phyloP scores from a whole-genome alignment of 2,888 invertebrate genomes.

The Heliconius hortense region DNA sequence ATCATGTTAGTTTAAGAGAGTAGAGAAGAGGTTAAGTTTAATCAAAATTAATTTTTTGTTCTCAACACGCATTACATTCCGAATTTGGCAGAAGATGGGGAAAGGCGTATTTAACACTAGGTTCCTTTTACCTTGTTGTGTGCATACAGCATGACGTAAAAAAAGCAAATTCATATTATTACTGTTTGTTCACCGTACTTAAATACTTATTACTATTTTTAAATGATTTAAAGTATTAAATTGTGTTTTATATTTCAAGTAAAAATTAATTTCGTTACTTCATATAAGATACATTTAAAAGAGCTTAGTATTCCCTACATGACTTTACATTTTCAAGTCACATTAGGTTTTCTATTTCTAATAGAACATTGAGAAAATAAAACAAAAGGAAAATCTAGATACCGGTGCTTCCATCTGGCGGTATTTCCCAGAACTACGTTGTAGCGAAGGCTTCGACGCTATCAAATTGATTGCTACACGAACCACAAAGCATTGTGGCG shows the following conservation, averaged over 20 bases:
- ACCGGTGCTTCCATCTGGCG: slow-evolving; percentile 58
- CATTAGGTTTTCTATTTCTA: not conserved
- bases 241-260: not conserved
- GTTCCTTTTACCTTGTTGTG: too few species aligned
- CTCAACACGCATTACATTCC: too few species aligned
- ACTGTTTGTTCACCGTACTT: not conserved
- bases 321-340: not conserved
- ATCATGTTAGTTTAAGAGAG: slow-evolving; percentile 12
- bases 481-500: slow-evolving; percentile 48
- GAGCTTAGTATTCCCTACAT: not conserved
- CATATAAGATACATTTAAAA: not conserved
- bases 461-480: slow-evolving; percentile 54
- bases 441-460: slow-evolving; percentile 67
- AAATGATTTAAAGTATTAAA: not conserved
- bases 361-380: not conserved
- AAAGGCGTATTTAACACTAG: too few species aligned
- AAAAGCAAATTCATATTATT: not conserved
- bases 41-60: slow-evolving; percentile 21
- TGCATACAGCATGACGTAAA: too few species aligned
- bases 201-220: not conserved
- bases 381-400: slow-evolving; percentile 19
- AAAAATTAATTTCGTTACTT: too few species aligned
- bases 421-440: slow-evolving; percentile 54
- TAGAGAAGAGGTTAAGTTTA: slow-evolving; percentile 13
- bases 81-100: too few species aligned